Conservation (phyloP, 1,140 invertebrate species). For the Bombus polaris region DNA sequence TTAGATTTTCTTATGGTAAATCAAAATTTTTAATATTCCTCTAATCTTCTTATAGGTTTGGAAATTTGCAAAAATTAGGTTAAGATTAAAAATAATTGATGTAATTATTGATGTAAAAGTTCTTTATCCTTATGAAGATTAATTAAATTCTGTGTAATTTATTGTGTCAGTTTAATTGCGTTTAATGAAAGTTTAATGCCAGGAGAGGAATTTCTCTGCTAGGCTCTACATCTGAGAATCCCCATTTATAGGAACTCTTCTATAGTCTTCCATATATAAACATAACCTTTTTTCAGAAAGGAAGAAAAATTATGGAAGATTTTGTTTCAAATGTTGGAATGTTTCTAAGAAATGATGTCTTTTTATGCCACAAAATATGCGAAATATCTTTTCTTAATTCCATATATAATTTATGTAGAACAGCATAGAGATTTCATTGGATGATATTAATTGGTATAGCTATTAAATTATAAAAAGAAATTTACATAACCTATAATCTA, state of each 20-base stretch:
- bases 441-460: not conserved
- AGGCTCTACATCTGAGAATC: not conserved
- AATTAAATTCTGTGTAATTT: not conserved
- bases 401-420: not conserved
- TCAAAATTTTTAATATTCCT: not conserved
- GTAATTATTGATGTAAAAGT: not conserved
- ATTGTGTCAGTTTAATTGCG: slow-evolving; percentile 49
- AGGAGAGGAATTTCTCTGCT: slow-evolving; percentile 27
- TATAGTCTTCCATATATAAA: not conserved
- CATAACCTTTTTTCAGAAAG: not conserved
- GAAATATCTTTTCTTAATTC: not conserved
- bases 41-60: too few species aligned
- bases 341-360: too few species aligned
- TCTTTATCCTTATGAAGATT: not conserved
- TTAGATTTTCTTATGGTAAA: not conserved
- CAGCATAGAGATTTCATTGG: not conserved
- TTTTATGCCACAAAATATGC: too few species aligned
- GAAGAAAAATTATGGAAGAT: not conserved
- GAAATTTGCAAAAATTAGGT: not conserved
- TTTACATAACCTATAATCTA: not conserved
- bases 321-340: not conserved
- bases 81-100: not conserved
- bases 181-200: slow-evolving; percentile 57
- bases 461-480: not conserved
- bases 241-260: not conserved